A percentile compares a stretch with the other conserved stretches of the same genome.
Conservation (phyloP, 2,797 vertebrate genomes). For the Simalia tracyae region DNA sequence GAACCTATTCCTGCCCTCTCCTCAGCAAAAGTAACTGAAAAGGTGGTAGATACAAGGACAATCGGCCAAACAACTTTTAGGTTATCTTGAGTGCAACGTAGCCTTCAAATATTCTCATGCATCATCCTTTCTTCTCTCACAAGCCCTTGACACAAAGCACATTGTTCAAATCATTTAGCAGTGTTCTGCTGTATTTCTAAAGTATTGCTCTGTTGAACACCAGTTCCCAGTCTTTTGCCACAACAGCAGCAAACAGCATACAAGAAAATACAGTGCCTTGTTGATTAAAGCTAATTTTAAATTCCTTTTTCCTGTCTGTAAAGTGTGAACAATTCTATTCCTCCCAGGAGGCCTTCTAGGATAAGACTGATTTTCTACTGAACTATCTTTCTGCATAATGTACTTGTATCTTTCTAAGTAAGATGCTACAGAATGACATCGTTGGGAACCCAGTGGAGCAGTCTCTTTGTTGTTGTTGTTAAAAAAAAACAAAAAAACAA, state of each 20-base stretch:
- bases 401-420: conserved; percentile 69
- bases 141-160: conserved; percentile 39
- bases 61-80: background rate
- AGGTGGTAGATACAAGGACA: conserved; percentile 55
- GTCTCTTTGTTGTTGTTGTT: conserved; percentile 41
- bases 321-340: conserved; percentile 66
- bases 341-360: conserved; percentile 69
- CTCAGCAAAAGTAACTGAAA: conserved; percentile 76
- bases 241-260: conserved; percentile 64
- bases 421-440: conserved; percentile 69
- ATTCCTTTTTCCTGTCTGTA: conserved; percentile 66
- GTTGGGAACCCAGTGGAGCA: conserved; percentile 72
- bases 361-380: conserved; percentile 65
- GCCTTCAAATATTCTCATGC: conserved; percentile 43
- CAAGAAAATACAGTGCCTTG: conserved; percentile 65
- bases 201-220: conserved; percentile 67
- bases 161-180: conserved; percentile 56
- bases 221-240: conserved; percentile 62
- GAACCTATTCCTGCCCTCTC: conserved; percentile 66
- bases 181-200: conserved; percentile 60
- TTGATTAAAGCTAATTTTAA: conserved; percentile 77
- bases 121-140: background rate
- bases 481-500: conserved; percentile 8
- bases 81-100: conserved; percentile 33
- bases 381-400: conserved; percentile 66